Evolutionary conservation across 2,113 vertebrate species (phyloP).

Genomic region (Coturnix japonica): DNA sequence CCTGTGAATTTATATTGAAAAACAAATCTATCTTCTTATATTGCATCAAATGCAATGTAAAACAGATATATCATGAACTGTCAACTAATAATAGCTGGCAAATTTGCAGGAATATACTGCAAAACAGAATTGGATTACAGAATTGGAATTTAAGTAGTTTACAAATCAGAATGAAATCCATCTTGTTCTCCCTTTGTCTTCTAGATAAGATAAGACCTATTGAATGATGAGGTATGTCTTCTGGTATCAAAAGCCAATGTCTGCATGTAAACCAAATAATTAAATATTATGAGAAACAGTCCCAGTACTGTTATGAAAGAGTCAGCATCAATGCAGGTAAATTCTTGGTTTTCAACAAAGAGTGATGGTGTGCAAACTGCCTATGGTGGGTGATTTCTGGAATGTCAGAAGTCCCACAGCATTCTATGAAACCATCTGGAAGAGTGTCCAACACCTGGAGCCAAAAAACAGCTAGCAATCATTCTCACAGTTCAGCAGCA

Average conservation of each 20-base stretch:
- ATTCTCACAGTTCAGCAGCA: not conserved
- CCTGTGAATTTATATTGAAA: not conserved
- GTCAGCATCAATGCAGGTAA: not conserved
- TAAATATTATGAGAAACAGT: not conserved
- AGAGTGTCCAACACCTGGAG: not conserved
- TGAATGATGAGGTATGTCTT: not conserved
- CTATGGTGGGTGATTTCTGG: not conserved
- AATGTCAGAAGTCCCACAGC: not conserved
- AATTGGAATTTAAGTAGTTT: not conserved
- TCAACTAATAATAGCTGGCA: not conserved
- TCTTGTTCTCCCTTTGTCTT: not conserved
- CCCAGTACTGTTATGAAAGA: not conserved
- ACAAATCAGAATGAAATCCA: not conserved
- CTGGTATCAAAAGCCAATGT: not conserved
- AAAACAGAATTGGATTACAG: not conserved
- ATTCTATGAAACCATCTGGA: not conserved
- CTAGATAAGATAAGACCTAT: not conserved
- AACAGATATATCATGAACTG: not conserved
- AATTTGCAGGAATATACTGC: not conserved
- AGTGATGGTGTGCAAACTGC: not conserved
- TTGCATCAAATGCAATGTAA: not conserved
- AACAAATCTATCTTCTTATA: not conserved
- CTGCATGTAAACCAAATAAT: not conserved
- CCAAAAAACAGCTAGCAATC: not conserved
- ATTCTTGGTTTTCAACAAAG: not conserved